phyloP scores from a whole-genome alignment of 2,113 vertebrate species.

The Rhegmatorhina hoffmannsi region DNA sequence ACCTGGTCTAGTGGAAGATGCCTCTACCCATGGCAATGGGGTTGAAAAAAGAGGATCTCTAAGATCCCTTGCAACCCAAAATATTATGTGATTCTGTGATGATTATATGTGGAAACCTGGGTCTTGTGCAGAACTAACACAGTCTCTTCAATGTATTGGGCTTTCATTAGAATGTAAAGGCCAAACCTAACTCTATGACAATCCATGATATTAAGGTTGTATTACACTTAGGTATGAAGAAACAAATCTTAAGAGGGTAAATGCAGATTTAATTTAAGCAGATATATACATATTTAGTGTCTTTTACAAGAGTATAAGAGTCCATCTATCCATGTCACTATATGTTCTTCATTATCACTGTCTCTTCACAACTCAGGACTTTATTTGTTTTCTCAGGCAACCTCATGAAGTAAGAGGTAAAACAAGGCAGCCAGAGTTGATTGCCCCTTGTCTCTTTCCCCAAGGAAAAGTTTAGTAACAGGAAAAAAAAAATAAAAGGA shows the following conservation, averaged over 20 bases:
- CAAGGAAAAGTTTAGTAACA: not conserved
- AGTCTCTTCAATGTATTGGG: not conserved
- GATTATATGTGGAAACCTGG: not conserved
- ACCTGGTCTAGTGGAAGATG: not conserved
- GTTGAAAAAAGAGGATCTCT: not conserved
- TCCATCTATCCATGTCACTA: not conserved
- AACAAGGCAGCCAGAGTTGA: not conserved
- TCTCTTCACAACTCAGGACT: not conserved
- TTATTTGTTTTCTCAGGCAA: not conserved
- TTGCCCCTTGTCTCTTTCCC: not conserved
- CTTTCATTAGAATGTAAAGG: not conserved
- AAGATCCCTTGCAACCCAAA: not conserved
- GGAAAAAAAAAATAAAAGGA: too few relatives aligned
- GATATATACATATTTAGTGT: not conserved
- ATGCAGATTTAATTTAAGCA: not conserved
- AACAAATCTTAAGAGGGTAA: not conserved
- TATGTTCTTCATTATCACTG: not conserved
- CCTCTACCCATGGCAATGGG: rapidly evolving
- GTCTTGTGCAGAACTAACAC: not conserved
- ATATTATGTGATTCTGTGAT: not conserved
- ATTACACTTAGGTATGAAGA: not conserved
- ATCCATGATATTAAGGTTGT: not conserved
- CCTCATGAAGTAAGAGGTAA: not conserved
- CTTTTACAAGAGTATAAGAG: not conserved
- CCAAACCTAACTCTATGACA: not conserved